These are phyloP conservation scores for Heptranchias perlo DNA, from an alignment of 2,113 vertebrate species.

Conservation along the genomic window DNA sequence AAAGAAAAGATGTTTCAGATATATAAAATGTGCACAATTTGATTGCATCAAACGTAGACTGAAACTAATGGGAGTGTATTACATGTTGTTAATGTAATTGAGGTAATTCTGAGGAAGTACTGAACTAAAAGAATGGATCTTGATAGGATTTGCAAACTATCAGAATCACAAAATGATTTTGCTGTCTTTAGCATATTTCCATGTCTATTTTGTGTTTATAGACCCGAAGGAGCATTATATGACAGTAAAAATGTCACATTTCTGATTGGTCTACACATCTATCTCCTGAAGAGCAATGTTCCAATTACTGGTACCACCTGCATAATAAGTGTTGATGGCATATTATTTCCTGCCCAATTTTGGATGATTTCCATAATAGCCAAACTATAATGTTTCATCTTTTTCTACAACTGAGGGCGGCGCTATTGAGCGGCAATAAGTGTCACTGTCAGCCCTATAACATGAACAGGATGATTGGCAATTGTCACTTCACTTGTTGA, in stretches of 20 bases:
- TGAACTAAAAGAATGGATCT: not conserved
- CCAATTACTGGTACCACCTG: not conserved
- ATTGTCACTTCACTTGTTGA: not conserved
- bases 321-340: not conserved
- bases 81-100: not conserved
- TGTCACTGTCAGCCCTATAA: not conserved
- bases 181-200: not conserved
- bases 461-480: not conserved
- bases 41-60: not conserved
- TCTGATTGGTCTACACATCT: not conserved
- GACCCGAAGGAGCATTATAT: not conserved
- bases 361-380: not conserved
- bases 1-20: not conserved
- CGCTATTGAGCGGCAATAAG: not conserved
- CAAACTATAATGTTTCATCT: not conserved
- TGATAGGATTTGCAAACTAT: not conserved
- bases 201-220: not conserved
- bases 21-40: not conserved
- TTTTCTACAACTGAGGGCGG: not conserved
- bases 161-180: not conserved
- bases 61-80: not conserved
- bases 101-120: not conserved
- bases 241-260: not conserved
- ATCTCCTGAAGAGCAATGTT: not conserved
- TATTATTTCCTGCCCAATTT: not conserved